Base-by-base conservation (phyloP, 2,888 invertebrate genomes). In the Halictus ligatus region DNA sequence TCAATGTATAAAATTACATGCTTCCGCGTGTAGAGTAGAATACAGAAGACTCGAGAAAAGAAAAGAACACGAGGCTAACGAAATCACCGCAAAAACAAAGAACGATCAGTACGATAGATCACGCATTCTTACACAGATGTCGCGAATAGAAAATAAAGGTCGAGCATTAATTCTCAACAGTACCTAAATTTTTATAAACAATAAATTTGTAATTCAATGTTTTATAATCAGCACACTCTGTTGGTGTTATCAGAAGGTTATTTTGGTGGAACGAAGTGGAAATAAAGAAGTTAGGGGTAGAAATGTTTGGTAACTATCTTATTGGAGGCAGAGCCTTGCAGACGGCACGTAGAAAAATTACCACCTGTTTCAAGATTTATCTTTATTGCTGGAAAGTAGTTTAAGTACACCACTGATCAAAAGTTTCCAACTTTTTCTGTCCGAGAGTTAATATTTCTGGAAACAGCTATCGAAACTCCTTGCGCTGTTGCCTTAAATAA, bases 371-470 rank as follows among this genome's bases (percentile, higher is more conserved):
- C 60, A 13, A 25, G 60, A 75, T 40, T 75, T 58, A 40, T 13
- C 35, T 58, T 58, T 58, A 64, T 64, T 29, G 60, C 60, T 43
- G 54, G n/a, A 12, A 71, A n/a, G 12, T 13, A 71, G 40, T 48
- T 75, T 54, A 58, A 58, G 58, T n/a, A 58, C 58, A 58, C 54
- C 75, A 35, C 43, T 43, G 54, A 29, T 75, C 60, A 64, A 15
- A 25, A 60, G 25, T 25, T 50, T 21, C 21, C 69, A 71, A 84
- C 64, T 78, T 74, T 79, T 67, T 75, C 58, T n/a, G n/a, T 2
- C n/a, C 3, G 10, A n/a, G n/a, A 58, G n/a, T 58, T 58, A n/a
- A 58, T n/a, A 58, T 58, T 58, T 58, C 58, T n/a, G n/a, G 58
- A 12, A 58, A n/a, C 58, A 58, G 58, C n/a, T 12, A 58, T n/a